Base-by-base conservation (phyloP, 37 sponge, comb jelly and placozoan genomes). In the Agelas oroides region DNA sequence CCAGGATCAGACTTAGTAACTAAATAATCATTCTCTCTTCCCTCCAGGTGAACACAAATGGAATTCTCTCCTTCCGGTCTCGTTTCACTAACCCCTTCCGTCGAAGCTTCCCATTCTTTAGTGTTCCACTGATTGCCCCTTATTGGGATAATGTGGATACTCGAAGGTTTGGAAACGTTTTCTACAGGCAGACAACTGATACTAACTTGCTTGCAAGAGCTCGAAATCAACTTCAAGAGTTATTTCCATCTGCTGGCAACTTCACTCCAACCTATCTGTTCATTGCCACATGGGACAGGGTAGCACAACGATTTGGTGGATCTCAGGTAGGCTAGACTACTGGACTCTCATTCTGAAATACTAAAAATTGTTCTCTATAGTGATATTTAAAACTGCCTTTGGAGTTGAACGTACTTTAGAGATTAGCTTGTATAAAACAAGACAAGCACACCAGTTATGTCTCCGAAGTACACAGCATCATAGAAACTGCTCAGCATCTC, bases 41-140 rank as follows among this genome's bases (percentile, higher is more conserved):
- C 46, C 8, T 46, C 46, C 61, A 76, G 77, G 77, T 76, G 21
- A 76, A 59, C 77, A 76, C 77, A 5, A 76, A 76, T 60, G 77
- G 77, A 28, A 8, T 60, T 25, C 61, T 76, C 34, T 59, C 77
- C 14, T 76, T 76, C 28, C 61, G 61, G 19, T 1, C 17, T 5
- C 20, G 3, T 23, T 59, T 59, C 31, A 74, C 56, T 13, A 39
- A 6, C 57, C 53, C 53, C 30, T 1, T 0, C 23, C 74, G 27
- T 1, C 1, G 30, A 5, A 53, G n/a, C 53, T 74, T 74, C 62
- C 25, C 62, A 61, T 23, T 61, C 5, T 61, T 25, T 5, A 27
- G 25, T 61, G 25, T 14, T 61, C 62, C 62, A 23, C n/a, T 61
- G 25, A 61, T 61, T 61, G 62, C 62, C 25, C 62, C 62, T 61